Evolutionary conservation across 2,888 invertebrate genomes (phyloP).

Genomic region (Siphonodentalium dalli): DNA sequence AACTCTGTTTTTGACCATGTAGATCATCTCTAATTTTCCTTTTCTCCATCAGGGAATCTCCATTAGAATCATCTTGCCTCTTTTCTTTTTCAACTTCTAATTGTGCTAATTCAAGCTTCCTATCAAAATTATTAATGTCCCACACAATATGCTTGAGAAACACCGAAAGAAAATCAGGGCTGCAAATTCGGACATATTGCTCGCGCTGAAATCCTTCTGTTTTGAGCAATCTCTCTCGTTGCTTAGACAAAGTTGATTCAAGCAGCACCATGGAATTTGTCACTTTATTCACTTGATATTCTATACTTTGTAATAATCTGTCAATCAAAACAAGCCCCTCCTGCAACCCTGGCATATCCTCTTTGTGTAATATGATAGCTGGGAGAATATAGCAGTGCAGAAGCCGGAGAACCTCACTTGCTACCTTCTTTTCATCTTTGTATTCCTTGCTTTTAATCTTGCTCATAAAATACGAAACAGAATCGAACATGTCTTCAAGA

Average conservation of each 20-base stretch:
- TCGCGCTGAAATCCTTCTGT: slow-evolving; percentile 21
- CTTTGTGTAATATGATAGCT: slow-evolving; percentile 25
- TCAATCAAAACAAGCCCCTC: slow-evolving; percentile 9
- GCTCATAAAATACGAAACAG: slow-evolving; percentile 11
- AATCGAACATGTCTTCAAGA: slow-evolving; percentile 36
- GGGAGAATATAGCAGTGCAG: slow-evolving; percentile 43
- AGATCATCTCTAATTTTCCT: slow-evolving; percentile 25
- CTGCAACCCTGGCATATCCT: slow-evolving; percentile 28
- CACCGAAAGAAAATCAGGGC: slow-evolving; percentile 17
- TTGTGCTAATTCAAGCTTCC: slow-evolving; percentile 27
- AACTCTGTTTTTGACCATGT: slow-evolving; percentile 12
- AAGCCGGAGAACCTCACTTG: slow-evolving; percentile 26
- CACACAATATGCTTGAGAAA: slow-evolving; percentile 22
- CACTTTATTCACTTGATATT: slow-evolving; percentile 17
- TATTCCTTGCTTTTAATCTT: slow-evolving; percentile 12
- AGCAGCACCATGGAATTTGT: slow-evolving; percentile 11
- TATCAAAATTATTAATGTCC: slow-evolving; percentile 23
- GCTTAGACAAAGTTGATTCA: slow-evolving; percentile 13
- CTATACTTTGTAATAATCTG: slow-evolving; percentile 4
- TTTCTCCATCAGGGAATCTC: slow-evolving; percentile 6
- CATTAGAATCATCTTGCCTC: not conserved
- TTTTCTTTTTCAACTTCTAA: slow-evolving; percentile 26
- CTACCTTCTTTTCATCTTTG: slow-evolving; percentile 17
- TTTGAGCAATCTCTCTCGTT: slow-evolving; percentile 19
- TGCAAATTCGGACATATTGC: slow-evolving; percentile 17